phyloP scores from a whole-genome alignment of 2,113 vertebrate genomes.

The zebrafish (Danio rerio) region DNA sequence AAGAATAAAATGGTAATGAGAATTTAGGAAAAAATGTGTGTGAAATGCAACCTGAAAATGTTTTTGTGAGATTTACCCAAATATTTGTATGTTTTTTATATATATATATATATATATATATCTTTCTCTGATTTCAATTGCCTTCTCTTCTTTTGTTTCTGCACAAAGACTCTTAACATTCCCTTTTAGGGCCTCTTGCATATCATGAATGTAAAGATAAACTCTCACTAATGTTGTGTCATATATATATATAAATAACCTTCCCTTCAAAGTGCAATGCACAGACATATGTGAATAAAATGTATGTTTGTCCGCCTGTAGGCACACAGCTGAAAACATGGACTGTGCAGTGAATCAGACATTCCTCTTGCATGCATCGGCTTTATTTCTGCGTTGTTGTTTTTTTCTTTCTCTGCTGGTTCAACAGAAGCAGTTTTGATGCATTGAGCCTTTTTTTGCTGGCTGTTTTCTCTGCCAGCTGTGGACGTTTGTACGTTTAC shows the following conservation, averaged over 20 bases:
- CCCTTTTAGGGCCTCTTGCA: constrained; percentile 59
- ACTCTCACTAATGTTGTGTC: constrained; percentile 8
- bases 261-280: constrained; percentile 55
- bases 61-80: not conserved
- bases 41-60: not conserved
- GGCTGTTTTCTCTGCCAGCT: constrained; percentile 16
- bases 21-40: not conserved
- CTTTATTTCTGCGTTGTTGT: not conserved
- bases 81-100: not conserved
- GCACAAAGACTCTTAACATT: constrained; percentile 59
- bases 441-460: constrained; percentile 14
- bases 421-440: constrained; percentile 26
- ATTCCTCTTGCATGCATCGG: constrained; percentile 21
- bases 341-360: not conserved
- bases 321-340: constrained; percentile 25
- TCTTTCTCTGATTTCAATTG: constrained; percentile 44
- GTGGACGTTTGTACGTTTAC: constrained; percentile 11
- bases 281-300: constrained; percentile 62
- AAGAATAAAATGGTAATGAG: not conserved
- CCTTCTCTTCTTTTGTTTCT: constrained; percentile 55
- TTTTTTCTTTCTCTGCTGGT: constrained; percentile 14
- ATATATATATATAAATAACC: constrained; percentile 3
- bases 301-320: constrained; percentile 34
- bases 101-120: too few relatives aligned
- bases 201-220: constrained; percentile 68